Evolutionary conservation across 2,888 invertebrate genomes (phyloP), one percentile per base, ranked within the genome.

Genomic region (Caenorhabditis sp.): DNA sequence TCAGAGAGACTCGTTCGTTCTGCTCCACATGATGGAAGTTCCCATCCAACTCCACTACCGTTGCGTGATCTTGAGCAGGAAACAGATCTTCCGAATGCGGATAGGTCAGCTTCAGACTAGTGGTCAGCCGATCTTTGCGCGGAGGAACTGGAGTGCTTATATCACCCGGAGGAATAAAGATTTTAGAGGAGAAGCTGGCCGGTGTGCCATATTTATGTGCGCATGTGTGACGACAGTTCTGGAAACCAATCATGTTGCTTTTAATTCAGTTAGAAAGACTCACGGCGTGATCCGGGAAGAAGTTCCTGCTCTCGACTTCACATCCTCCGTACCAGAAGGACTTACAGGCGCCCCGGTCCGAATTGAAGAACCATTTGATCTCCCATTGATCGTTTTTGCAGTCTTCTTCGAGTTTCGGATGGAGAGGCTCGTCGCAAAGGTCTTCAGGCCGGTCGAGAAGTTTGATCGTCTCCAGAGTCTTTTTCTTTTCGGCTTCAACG

Each of bases 241-340:
- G 68, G 35, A 61, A 59, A 30, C 27, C 2, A 39, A n/a, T n/a
- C n/a, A n/a, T n/a, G n/a, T n/a, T n/a, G n/a, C n/a, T n/a, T n/a
- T n/a, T n/a, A 20, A 26, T 13, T 24, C 27, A 22, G 9, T 35
- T n/a, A 22, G 9, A 17, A 52, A 32, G 6, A 46, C 58, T 37
- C 15, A 83, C 83, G 58, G 70, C 74, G 20, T 68, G 65, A 68
- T 78, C 63, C 1, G 72, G 68, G 74, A 81, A 83, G 52, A 82
- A 82, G 58, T 83, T 83, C 15, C 71, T 58, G 4, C 76, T 58
- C 15, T 78, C 79, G 7, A 78, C 65, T 13, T 81, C 76, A 43
- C 88, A 88, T 20, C 87, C 87, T 35, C 86, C 88, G 35, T 85
- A 87, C 86, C 88, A 88, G 66, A 88, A 88, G 11, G 77, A 79